Percentiles rank a stretch among this genome's conserved stretches.
Evolutionary conservation across 2,888 invertebrate genomes (phyloP).

Genomic region (Pyrochroa serraticornis): DNA sequence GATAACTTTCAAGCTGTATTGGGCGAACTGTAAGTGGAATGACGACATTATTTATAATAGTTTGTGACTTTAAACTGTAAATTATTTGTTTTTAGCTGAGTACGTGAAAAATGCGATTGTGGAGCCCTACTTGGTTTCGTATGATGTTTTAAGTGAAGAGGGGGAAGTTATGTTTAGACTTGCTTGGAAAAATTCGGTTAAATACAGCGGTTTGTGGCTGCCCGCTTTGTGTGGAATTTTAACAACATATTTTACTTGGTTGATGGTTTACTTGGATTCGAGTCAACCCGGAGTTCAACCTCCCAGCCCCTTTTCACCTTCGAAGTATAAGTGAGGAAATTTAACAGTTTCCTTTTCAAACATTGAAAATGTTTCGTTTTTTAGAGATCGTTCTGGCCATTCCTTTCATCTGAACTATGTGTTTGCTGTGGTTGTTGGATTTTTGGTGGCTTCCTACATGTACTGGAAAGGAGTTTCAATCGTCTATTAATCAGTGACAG

Average conservation of each 20-base stretch:
- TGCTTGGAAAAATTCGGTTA: conserved; percentile 50
- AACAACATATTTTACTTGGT: conserved; percentile 63
- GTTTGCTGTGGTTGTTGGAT: conserved; percentile 59
- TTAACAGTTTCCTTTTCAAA: neutral
- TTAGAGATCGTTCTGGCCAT: conserved; percentile 52
- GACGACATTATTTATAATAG: neutral
- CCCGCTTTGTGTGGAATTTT: conserved; percentile 59
- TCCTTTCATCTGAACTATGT: conserved; percentile 60
- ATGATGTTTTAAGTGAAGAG: conserved; percentile 48
- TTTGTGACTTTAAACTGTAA: neutral
- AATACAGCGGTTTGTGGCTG: conserved; percentile 52
- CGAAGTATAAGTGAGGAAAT: conserved; percentile 57
- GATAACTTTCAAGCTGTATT: conserved; percentile 46
- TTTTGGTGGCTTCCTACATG: conserved; percentile 57
- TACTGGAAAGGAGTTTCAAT: conserved; percentile 47
- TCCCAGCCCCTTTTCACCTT: conserved; percentile 64
- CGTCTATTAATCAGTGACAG: conserved; percentile 3
- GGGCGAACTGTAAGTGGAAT: conserved; percentile 50
- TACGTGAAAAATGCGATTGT: conserved; percentile 39
- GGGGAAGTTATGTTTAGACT: conserved; percentile 51
- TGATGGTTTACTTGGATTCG: conserved; percentile 68
- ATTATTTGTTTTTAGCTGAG: conserved; percentile 38
- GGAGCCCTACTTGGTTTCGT: conserved; percentile 47
- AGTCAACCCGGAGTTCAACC: conserved; percentile 65
- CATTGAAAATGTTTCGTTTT: conserved; percentile 31